Percentiles rank a stretch among this genome's conserved stretches.
These are phyloP conservation scores for Anguilla anguilla DNA, from an alignment of 2,797 vertebrate species.

Conservation along the genomic window DNA sequence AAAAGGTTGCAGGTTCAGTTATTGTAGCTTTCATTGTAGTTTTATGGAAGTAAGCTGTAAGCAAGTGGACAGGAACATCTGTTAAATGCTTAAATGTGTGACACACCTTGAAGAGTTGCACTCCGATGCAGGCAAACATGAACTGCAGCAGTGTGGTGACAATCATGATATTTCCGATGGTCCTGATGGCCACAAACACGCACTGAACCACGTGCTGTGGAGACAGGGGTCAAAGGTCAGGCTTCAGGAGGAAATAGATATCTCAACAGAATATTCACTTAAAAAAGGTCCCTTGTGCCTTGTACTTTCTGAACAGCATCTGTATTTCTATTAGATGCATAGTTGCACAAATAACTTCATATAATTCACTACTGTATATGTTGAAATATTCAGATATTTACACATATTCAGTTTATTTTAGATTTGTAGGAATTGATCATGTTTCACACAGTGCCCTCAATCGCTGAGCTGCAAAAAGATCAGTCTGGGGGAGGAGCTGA, in stretches of 20 bases:
- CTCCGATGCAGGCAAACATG: conserved; percentile 98
- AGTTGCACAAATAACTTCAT: too few relatives aligned
- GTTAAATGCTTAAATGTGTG: background rate
- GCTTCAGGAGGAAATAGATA: background rate
- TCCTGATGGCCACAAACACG: conserved; percentile 97
- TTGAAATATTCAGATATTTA: too few relatives aligned
- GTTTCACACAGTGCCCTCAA: too few relatives aligned
- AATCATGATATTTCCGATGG: conserved; percentile 99
- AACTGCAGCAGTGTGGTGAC: conserved; percentile 98
- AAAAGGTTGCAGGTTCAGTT: background rate
- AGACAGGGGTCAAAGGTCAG: background rate
- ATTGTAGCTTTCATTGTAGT: background rate
- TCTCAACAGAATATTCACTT: background rate
- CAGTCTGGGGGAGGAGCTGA: too few relatives aligned
- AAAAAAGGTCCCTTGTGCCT: background rate
- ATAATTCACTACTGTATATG: too few relatives aligned
- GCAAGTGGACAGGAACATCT: background rate
- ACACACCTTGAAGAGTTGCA: conserved; percentile 95
- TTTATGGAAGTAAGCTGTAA: background rate
- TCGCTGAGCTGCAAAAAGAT: too few relatives aligned
- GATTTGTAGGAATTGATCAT: too few relatives aligned
- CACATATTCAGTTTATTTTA: too few relatives aligned
- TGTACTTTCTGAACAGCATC: background rate
- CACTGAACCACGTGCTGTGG: conserved; percentile 96
- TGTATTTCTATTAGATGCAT: too few relatives aligned